Base-by-base conservation (phyloP, 2,113 vertebrate genomes). In the Pachyramphus minor region DNA sequence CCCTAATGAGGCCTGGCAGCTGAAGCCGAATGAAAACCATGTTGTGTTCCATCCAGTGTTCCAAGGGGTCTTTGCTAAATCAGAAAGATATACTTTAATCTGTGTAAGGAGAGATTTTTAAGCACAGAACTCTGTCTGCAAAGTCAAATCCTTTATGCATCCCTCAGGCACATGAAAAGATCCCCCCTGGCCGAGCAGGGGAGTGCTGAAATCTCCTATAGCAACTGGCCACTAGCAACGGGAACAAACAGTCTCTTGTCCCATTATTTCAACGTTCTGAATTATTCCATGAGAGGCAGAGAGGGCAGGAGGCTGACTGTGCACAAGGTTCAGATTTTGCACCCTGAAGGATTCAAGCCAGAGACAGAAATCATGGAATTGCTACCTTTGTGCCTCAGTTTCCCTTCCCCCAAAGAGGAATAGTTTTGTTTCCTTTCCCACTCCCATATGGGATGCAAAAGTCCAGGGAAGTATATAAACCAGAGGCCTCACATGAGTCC, bases 11-110 rank as follows among this genome's bases (percentile, higher is more conserved):
- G 37, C 67, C 62, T 77, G 91, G 87, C 85, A 94, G 84, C 92
- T 74, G 82, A 90, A 94, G 59, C 87, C 44, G 82, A 87, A 88
- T 47, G 42, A 91, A 96, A 94, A 83, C 75, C 63, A 19, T 4
- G 75, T 69, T 74, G 71, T 67, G 52, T 35, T 90, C 82, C 87
- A 74, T 80, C 63, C 85, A 93, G 63, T 5, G 0, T 86, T 96
- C 89, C 85, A 86, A 92, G 79, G 31, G 59, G 84, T 84, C 79
- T 74, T 87, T 80, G 63, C 76, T 95, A 92, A 95, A 96, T 52
- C 90, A 86, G 85, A 88, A 90, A 59, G 47, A 92, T 86, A 60
- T 24, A 44, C 82, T 96, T 91, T 95, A 95, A 96, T 95, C 82
- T 88, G 85, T 58, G 93, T 67, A 67, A 95, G 56, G 85, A 67